Evolutionary conservation across 2,797 vertebrate genomes (phyloP), one percentile per base, ranked within the genome.

Genomic region (Leuciscus waleckii): DNA sequence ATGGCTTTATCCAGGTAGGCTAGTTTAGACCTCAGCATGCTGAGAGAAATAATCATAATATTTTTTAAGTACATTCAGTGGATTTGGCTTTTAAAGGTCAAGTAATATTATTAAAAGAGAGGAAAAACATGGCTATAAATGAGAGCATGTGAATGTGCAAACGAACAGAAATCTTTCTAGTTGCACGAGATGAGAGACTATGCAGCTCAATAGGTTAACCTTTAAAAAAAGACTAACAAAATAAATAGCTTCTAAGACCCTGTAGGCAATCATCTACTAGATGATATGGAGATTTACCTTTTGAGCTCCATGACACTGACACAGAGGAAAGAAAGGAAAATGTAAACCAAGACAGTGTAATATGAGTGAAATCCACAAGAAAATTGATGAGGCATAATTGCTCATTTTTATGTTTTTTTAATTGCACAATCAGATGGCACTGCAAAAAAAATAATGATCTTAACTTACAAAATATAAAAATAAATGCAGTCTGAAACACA

Each of bases 381-480:
- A 63, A 83, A 67, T 13, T 5, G 11, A 21, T 54, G 23, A 67
- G 23, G 21, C 32, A 21, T 39, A 75, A n/a, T 73, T 61, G 10
- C 35, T 61, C 0, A 2, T 71, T 32, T 54, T 51, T 3, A 67
- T 67, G 4, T 54, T 54, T 11, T 51, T 74, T 84, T 84, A 32
- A n/a, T 78, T 39, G 26, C 75, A 84, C 35, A 56, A 29, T 78
- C 11, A 56, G n/a, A 67, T 54, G 29, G 41, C 19, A 35, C 65
- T 37, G 16, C 26, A 82, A 82, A 63, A 26, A 41, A 69, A 21
- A 1, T 3, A 32, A 61, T n/a, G 1, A 41, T 29, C 37, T 77
- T 10, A 76, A 37, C 23, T 54, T 83, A 54, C 35, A 69, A 68
- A 76, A 74, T 78, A 46, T 29, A 43, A 51, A 75, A 78, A 69